phyloP scores from a whole-genome alignment of 2,888 invertebrate genomes.

The Melanchra persicariae region DNA sequence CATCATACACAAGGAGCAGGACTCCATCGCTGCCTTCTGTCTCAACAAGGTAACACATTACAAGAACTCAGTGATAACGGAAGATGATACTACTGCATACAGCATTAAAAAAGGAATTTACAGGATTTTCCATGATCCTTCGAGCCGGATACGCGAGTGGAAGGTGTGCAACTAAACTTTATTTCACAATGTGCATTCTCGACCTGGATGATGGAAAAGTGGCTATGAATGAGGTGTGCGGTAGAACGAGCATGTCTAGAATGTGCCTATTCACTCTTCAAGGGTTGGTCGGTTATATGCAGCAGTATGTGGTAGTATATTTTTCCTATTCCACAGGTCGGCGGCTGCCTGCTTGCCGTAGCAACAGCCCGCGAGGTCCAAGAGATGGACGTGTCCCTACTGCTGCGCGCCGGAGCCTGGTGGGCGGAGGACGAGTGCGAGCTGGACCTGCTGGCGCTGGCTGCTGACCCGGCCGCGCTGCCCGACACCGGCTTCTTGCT shows the following conservation, averaged over 20 bases:
- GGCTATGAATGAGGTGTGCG: no score
- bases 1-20: constrained; percentile 99
- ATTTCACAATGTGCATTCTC: no score
- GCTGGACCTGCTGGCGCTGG: constrained; percentile 97
- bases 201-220: no score
- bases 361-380: constrained; percentile 99
- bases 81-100: background rate
- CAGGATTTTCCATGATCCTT: background rate
- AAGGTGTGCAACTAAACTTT: background rate
- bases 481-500: constrained; percentile 97
- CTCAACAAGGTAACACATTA: constrained; percentile 94
- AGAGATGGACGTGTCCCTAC: constrained; percentile 98
- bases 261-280: no score
- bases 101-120: background rate
- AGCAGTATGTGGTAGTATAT: no score
- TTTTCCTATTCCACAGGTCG: constrained; percentile 89
- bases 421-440: constrained; percentile 99
- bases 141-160: background rate
- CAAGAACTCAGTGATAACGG: no score
- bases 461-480: constrained; percentile 94
- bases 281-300: no score
- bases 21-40: constrained; percentile 99
- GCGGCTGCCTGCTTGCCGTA: constrained; percentile 95
- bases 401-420: constrained; percentile 96
- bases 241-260: no score